phyloP scores from a whole-genome alignment of 1,140 invertebrate species.

The Thrips palmi region DNA sequence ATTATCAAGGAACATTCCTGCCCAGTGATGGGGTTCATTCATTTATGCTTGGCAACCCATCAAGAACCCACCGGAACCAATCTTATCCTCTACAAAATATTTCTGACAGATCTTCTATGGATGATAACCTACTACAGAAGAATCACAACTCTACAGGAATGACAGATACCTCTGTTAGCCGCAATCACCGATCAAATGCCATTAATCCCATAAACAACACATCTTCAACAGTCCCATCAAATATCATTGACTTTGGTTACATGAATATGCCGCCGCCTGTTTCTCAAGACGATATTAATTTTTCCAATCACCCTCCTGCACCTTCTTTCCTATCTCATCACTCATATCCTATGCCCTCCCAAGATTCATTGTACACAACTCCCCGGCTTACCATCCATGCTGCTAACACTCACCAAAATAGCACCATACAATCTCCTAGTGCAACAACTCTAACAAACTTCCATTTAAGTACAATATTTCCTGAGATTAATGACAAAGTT shows the following conservation, averaged over 20 bases:
- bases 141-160: too few relatives aligned
- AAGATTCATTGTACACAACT: neutral
- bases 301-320: neutral
- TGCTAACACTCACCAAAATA: neutral
- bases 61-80: too few relatives aligned
- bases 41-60: too few relatives aligned
- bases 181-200: too few relatives aligned
- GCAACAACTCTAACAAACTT: constrained; percentile 40
- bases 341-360: neutral
- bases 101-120: neutral
- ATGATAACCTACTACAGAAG: too few relatives aligned
- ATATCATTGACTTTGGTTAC: too few relatives aligned
- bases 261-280: constrained; percentile 7
- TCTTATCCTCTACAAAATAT: too few relatives aligned
- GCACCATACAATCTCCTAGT: neutral
- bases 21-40: too few relatives aligned
- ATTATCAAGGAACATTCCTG: too few relatives aligned
- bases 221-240: constrained; percentile 5
- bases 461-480: constrained; percentile 46
- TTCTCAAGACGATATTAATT: constrained; percentile 3
- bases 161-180: too few relatives aligned
- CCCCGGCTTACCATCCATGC: constrained; percentile 1
- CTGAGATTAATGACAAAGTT: constrained; percentile 47
- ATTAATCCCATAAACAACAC: too few relatives aligned
- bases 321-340: neutral